Base-by-base conservation (phyloP, 2,888 invertebrate genomes). In the Hyppa rectilinea region DNA sequence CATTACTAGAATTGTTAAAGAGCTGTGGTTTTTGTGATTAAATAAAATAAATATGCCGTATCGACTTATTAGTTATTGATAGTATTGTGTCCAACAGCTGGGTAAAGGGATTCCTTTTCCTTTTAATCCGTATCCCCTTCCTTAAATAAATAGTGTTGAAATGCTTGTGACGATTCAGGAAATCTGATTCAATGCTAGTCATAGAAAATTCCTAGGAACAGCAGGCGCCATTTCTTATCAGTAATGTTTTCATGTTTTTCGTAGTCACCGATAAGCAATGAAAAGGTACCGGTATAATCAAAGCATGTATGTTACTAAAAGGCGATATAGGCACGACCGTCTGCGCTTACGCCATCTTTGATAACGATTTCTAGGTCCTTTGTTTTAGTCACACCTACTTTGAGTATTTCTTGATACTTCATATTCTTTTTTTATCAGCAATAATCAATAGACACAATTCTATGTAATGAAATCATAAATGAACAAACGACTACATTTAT, bases 171-270 rank as follows among this genome's bases (percentile, higher is more conserved):
- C 23, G 1, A 29, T 2, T 34, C 7, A 7, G 38, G 14, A 40
- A 67, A 38, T 38, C 17, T 10, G n/a, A 52, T 26, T 12, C 23
- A 64, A 62, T 62, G 2, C 14, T 34, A 34, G 40, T 52, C 50
- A 58, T 31, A 69, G 23, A 29, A 61, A 49, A 56, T 60, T 70
- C 45, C 12, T 58, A 47, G 36, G n/a, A 78, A 36, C 17, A 47
- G 17, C 43, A 60, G 60, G 77, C 81, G 78, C 78, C 81, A 70
- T 9, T 52, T 66, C 59, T 79, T 80, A 81, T 81, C 81, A 26
- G 9, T 43, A 60, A 52, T 52, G 52, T 61, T 80, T 69, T 34
- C 4, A 69, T 50, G 59, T 71, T 61, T 70, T 66, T 76, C 34
- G 20, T 59, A 60, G 58, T 47, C 10, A 43, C n/a, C 34, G 78